Evolutionary conservation across 2,888 invertebrate species (phyloP).

Genomic region (Argynnis bischoffii): DNA sequence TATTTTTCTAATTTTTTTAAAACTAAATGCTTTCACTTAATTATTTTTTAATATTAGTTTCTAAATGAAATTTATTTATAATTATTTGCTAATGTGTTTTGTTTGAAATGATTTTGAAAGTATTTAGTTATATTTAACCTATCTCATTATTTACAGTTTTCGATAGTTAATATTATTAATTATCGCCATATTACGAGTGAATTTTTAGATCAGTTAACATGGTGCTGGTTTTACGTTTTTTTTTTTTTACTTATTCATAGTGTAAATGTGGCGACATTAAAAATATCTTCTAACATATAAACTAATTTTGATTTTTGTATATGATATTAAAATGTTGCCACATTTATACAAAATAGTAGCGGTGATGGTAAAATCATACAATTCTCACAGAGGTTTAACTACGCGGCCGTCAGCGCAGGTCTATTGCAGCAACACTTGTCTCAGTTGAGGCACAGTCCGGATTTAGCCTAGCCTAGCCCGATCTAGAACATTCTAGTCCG

Average conservation of each 20-base stretch:
- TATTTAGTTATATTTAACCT: slow-evolving; percentile 7
- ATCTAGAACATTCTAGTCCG: slow-evolving; percentile 47
- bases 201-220: slow-evolving; percentile 31
- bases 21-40: slow-evolving; percentile 9
- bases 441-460: slow-evolving; percentile 73
- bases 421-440: slow-evolving; percentile 80
- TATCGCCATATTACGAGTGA: slow-evolving; percentile 19
- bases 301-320: no score
- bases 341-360: slow-evolving; percentile 46
- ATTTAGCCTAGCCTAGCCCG: slow-evolving; percentile 57
- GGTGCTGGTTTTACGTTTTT: slow-evolving; percentile 30
- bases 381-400: slow-evolving; percentile 81
- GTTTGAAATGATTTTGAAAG: neutral
- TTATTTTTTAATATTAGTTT: neutral
- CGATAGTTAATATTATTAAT: slow-evolving; percentile 7
- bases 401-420: slow-evolving; percentile 79
- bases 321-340: slow-evolving; percentile 54
- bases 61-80: neutral
- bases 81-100: neutral
- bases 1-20: neutral
- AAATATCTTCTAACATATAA: no score
- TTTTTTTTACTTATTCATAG: neutral
- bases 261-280: slow-evolving; percentile 38
- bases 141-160: slow-evolving; percentile 4
- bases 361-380: slow-evolving; percentile 76